Evolutionary conservation across 2,888 invertebrate genomes (phyloP).

Genomic region (Mimumesa dahlbomi): DNA sequence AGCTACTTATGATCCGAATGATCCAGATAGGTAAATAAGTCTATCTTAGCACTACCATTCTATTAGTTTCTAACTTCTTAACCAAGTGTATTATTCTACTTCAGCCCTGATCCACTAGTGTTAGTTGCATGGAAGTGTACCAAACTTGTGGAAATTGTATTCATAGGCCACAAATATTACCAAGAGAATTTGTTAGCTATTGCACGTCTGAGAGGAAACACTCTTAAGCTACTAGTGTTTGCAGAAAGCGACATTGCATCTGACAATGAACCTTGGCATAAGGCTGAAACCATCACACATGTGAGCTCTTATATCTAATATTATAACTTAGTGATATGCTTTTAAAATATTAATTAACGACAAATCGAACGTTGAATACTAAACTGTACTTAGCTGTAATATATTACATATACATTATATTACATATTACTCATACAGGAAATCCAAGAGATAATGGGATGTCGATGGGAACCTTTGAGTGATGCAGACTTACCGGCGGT

Average conservation of each 20-base stretch:
- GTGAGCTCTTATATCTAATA: conserved; percentile 60
- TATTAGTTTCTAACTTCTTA: not conserved
- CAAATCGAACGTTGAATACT: too few relatives aligned
- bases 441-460: conserved; percentile 82
- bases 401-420: not conserved
- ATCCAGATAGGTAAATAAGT: conserved; percentile 66
- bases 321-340: not conserved
- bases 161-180: conserved; percentile 83
- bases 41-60: not conserved
- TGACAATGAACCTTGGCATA: conserved; percentile 64
- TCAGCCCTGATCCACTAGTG: conserved; percentile 83
- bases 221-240: conserved; percentile 82
- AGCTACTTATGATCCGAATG: conserved; percentile 64
- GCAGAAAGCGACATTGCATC: conserved; percentile 81
- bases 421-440: conserved; percentile 78
- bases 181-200: conserved; percentile 85
- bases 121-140: conserved; percentile 86
- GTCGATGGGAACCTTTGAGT: conserved; percentile 82
- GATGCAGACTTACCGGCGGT: conserved; percentile 82
- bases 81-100: conserved; percentile 36
- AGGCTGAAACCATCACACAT: conserved; percentile 67
- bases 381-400: too few relatives aligned
- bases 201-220: conserved; percentile 83
- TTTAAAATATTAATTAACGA: not conserved
- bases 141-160: conserved; percentile 83